Evolutionary conservation across 2,113 vertebrate genomes (phyloP), one percentile per base, ranked within the genome.

Genomic region (Nematolebias whitei): DNA sequence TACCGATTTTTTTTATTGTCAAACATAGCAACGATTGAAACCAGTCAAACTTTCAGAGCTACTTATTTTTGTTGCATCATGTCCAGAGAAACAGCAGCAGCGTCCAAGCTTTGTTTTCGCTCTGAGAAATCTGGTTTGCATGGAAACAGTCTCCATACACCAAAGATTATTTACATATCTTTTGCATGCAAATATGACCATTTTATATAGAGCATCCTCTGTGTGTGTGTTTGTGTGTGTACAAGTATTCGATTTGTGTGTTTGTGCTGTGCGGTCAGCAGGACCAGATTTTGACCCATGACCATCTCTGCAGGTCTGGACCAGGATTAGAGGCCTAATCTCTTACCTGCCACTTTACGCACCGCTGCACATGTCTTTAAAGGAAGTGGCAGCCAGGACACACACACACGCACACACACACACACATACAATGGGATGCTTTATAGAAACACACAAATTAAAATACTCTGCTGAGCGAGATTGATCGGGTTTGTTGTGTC

Each of bases 311-410:
- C 81, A 80, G 83, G 91, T 83, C 85, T 85, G 79, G 84, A 84
- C 89, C 82, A 53, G 86, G 91, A 92, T 93, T 92, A 93, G 85
- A 90, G 86, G 88, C 81, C 87, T 93, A 93, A 93, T 93, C 92
- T 91, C 91, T 89, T 88, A 78, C 82, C 82, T 93, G 92, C 92
- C 92, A 90, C 90, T 92, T 93, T 88, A 92, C 90, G 90, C 90
- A 85, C 83, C 60, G 73, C 77, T 85, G 87, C 90, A 92, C 90
- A 83, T 65, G 78, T 89, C 88, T 72, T 50, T 71, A 65, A 82
- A 63, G 74, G 68, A 70, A 62, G 18, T 23, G 20, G 47, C 32
- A 24, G 60, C 86, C 61, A 63, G 60, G 47, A 62, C 59, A 60
- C 55, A 47, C 12, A 35, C 4, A 24, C 39, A 44, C 39, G 43